phyloP scores from a whole-genome alignment of 2,888 invertebrate species.

The Invenusta paracnida region DNA sequence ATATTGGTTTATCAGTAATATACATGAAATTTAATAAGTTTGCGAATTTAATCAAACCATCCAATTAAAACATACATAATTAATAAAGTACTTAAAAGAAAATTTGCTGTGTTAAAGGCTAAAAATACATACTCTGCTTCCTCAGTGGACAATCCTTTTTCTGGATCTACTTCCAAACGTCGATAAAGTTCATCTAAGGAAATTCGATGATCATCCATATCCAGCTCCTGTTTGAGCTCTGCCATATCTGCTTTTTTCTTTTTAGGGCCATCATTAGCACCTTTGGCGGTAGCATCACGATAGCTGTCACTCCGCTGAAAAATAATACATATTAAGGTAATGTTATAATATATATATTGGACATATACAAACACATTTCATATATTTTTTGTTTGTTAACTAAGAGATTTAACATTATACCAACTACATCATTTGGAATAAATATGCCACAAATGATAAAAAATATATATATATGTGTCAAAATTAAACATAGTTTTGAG shows the following conservation, averaged over 20 bases:
- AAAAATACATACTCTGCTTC: conserved; percentile 42
- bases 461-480: no score
- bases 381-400: no score
- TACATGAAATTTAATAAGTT: no score
- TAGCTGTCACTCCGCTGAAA: conserved; percentile 27
- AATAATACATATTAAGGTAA: no score
- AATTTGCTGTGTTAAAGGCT: no score
- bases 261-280: neutral
- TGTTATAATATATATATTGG: no score
- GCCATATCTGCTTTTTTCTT: conserved; percentile 42
- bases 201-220: conserved; percentile 85
- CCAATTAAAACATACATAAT: neutral
- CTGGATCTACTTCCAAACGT: conserved; percentile 91
- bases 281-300: conserved; percentile 9
- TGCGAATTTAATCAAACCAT: neutral
- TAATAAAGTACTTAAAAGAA: neutral
- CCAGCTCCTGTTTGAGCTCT: conserved; percentile 47
- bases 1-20: neutral
- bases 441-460: no score
- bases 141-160: conserved; percentile 65
- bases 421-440: no score
- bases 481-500: no score
- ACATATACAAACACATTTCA: no score
- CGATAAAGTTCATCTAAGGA: conserved; percentile 91
- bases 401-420: no score